A percentile compares a stretch with the other conserved stretches of the same genome.
phyloP scores from a whole-genome alignment of 1,140 invertebrate species.

The Aphaenogaster ashmeadi region DNA sequence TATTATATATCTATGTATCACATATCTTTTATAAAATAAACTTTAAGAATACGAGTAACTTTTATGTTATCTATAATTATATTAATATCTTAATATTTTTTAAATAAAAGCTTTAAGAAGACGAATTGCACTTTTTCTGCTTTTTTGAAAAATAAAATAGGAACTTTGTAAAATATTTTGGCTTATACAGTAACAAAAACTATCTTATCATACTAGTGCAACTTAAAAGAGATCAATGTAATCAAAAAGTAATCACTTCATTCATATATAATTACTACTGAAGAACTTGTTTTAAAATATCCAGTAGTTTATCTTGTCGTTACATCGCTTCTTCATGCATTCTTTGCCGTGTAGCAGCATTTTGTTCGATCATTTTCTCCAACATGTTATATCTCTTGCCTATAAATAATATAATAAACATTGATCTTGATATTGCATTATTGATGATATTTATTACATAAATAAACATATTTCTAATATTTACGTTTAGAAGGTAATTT shows the following conservation, averaged over 20 bases:
- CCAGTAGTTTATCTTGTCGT: background rate
- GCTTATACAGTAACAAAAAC: background rate
- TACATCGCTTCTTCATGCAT: background rate
- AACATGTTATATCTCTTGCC: background rate
- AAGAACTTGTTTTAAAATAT: background rate
- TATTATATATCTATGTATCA: no score
- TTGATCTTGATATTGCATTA: background rate
- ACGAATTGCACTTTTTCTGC: background rate
- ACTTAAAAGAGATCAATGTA: background rate
- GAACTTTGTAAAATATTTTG: background rate
- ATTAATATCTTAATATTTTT: no score
- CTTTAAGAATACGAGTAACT: no score
- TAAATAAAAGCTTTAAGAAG: no score
- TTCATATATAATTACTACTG: background rate
- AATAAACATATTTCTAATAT: background rate
- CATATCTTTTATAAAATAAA: no score
- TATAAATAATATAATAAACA: conserved; percentile 17
- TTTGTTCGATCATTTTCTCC: background rate
- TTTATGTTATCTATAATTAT: no score
- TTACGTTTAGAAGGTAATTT: background rate
- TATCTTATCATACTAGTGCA: background rate
- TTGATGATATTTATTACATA: background rate
- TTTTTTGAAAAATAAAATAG: background rate
- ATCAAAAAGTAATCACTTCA: background rate
- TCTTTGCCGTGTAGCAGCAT: background rate